Evolutionary conservation across 2,888 invertebrate genomes (phyloP).

Genomic region (Agriopis marginaria): DNA sequence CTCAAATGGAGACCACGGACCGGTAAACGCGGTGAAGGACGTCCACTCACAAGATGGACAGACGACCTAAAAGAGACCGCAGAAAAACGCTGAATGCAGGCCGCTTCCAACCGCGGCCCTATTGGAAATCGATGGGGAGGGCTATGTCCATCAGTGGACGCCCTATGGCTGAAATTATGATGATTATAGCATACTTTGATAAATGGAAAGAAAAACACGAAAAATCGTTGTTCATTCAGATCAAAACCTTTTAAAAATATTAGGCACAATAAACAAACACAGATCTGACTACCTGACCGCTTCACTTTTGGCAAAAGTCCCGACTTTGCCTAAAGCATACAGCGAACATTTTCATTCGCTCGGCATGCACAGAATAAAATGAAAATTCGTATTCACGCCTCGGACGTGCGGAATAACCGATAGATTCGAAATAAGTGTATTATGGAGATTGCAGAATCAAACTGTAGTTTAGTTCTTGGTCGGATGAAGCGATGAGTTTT

Average conservation of each 20-base stretch:
- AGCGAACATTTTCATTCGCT: constrained; percentile 44
- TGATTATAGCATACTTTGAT: too few relatives aligned
- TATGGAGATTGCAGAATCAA: constrained; percentile 36
- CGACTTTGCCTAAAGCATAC: constrained; percentile 44
- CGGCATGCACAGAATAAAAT: constrained; percentile 48
- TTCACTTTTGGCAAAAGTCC: constrained; percentile 41
- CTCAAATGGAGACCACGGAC: too few relatives aligned
- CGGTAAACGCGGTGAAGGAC: too few relatives aligned
- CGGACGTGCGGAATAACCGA: constrained; percentile 25
- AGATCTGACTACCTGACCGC: constrained; percentile 19
- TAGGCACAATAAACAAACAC: constrained; percentile 1
- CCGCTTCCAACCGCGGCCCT: too few relatives aligned
- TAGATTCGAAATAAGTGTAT: constrained; percentile 37
- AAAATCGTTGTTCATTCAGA: background rate
- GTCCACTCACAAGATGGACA: too few relatives aligned
- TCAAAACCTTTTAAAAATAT: constrained; percentile 7
- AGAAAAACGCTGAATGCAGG: too few relatives aligned
- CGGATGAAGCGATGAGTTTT: constrained; percentile 26
- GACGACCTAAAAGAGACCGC: too few relatives aligned
- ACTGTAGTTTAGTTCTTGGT: constrained; percentile 21
- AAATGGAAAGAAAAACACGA: too few relatives aligned
- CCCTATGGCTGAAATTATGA: too few relatives aligned
- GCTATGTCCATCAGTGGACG: too few relatives aligned
- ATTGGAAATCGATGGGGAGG: too few relatives aligned
- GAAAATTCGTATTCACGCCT: constrained; percentile 46